Evolutionary conservation across 2,888 invertebrate genomes (phyloP), one percentile per base, ranked within the genome.

Genomic region (Ornithoptera alexandrae): DNA sequence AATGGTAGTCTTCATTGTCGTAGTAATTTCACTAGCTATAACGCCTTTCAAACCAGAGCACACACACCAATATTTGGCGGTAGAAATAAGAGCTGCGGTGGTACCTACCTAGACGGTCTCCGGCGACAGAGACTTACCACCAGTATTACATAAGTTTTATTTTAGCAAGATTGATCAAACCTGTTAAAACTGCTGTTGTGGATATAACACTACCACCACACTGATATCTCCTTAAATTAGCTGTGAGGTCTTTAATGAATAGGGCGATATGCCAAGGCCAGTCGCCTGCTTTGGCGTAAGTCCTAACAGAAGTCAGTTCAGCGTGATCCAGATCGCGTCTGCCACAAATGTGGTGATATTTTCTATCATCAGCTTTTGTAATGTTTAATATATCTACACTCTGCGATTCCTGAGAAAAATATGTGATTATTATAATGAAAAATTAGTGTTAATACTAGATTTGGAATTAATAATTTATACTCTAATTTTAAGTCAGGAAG

Each of bases 221-320:
- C 56, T 86, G 79, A 74, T 92, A 92, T 1, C 68, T 77, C 0
- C 76, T 72, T 0, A 71, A 65, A 18, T 77, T 77, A 1, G 74
- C 74, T 3, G 71, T 73, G 2, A 68, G 71, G 36, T 82, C 72
- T 50, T 70, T 82, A 36, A 87, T 73, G 24, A 88, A 73, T 3
- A 92, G 76, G 22, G 92, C 92, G 0, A 88, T 89, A 73, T 92
- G 92, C 92, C 92, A 92, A 0, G 92, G 92, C 90, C 90, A 92
- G 73, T 92, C 92, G 1, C 91, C 92, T 7, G 86, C 79, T 36
- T 77, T 77, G 0, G 90, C 83, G 46, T 87, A 84, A 0, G 89
- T 85, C 57, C 84, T 79, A 15, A 88, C 77, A 5, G 87, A 84
- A 2, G 82, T 82, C 72, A 91, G 70, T 72, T 91, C 92, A 3